A percentile compares a stretch with the other conserved stretches of the same genome.
Evolutionary conservation across 2,797 vertebrate species (phyloP).

Genomic region (Cyclopterus lumpus): DNA sequence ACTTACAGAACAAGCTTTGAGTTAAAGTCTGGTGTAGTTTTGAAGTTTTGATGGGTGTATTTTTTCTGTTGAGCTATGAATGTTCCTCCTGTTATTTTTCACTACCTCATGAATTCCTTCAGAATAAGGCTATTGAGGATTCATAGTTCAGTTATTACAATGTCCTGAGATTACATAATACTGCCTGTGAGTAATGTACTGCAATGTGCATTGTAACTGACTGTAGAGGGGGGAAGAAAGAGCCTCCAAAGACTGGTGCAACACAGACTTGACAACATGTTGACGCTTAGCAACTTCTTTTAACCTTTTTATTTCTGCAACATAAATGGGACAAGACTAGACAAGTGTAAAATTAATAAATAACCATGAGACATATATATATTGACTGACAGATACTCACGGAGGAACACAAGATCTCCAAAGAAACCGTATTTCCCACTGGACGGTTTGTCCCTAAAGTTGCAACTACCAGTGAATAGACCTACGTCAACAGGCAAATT

Average conservation of each 20-base stretch:
- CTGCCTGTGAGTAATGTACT: background rate
- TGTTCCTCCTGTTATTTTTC: conserved; percentile 27
- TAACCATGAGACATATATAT: background rate
- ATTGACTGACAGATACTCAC: conserved; percentile 3
- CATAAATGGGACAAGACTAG: too few species aligned
- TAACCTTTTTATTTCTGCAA: background rate
- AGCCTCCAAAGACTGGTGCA: background rate
- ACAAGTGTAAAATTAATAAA: background rate
- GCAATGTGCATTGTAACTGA: background rate
- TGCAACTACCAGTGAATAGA: background rate
- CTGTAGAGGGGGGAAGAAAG: background rate
- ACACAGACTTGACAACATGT: conserved; percentile 4
- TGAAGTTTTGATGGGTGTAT: conserved; percentile 23
- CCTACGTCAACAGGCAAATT: background rate
- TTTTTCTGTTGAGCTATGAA: conserved; percentile 40
- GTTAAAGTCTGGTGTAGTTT: conserved; percentile 50
- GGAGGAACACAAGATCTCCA: background rate
- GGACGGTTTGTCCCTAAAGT: background rate
- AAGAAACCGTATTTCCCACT: background rate
- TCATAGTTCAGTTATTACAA: conserved; percentile 38
- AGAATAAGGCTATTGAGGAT: conserved; percentile 9
- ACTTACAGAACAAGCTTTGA: conserved; percentile 36
- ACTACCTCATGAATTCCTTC: conserved; percentile 41
- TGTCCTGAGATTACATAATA: conserved; percentile 39
- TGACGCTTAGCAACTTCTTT: background rate